These are phyloP conservation scores for Spizaetus ornatus DNA, from an alignment of 2,113 vertebrate genomes.

Conservation along the genomic window DNA sequence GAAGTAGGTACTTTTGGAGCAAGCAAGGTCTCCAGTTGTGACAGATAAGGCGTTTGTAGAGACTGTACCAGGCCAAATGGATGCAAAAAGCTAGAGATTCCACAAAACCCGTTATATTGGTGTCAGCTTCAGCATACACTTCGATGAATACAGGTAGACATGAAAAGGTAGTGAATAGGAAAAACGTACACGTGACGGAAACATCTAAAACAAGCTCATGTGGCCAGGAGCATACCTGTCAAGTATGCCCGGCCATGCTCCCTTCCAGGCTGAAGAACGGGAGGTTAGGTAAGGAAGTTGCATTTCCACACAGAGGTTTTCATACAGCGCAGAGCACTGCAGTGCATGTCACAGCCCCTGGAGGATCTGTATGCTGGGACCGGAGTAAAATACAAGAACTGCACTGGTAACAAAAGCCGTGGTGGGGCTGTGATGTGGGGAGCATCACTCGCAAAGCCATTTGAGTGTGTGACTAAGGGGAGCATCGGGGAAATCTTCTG, in stretches of 20 bases:
- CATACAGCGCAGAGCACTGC: neutral
- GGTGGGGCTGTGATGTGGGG: neutral
- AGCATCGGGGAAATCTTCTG: neutral
- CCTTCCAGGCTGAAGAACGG: neutral
- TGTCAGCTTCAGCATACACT: neutral
- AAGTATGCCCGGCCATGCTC: neutral
- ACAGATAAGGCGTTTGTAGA: neutral
- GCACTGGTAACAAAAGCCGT: neutral
- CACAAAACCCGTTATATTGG: neutral
- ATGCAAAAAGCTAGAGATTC: neutral
- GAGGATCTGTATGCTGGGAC: neutral
- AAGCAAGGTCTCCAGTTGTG: neutral
- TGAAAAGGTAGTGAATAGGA: neutral
- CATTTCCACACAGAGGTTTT: neutral
- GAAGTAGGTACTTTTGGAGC: neutral
- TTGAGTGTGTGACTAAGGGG: neutral
- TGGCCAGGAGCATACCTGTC: neutral
- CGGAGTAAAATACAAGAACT: neutral
- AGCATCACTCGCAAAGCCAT: neutral
- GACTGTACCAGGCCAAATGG: too few species aligned
- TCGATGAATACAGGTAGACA: neutral
- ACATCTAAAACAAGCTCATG: neutral
- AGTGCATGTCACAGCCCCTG: neutral
- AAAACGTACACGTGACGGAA: fast-evolving
- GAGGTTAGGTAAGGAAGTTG: too few species aligned